Evolutionary conservation across 2,797 vertebrate species (phyloP).

Genomic region (Crenuchus spilurus): DNA sequence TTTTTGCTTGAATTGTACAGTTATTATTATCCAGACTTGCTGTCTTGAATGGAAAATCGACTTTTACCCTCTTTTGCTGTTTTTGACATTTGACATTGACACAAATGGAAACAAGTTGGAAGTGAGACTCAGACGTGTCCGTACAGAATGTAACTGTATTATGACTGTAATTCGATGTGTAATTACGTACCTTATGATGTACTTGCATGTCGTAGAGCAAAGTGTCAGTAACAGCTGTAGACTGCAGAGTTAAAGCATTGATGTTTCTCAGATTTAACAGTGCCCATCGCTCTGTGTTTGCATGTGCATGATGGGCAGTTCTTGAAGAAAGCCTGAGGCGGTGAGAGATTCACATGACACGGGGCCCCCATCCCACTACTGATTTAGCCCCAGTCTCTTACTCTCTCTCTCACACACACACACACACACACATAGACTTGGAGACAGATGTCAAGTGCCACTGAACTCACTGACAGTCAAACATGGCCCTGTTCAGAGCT

Average conservation of each 20-base stretch:
- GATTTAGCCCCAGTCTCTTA: slow-evolving; percentile 43
- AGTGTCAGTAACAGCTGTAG: background rate
- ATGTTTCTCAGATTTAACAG: slow-evolving; percentile 22
- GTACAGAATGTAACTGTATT: background rate
- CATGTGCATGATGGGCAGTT: slow-evolving; percentile 52
- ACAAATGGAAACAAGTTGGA: too few species aligned
- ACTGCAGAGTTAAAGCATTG: slow-evolving; percentile 2
- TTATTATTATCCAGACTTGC: too few species aligned
- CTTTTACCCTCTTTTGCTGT: too few species aligned
- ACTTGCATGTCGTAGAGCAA: background rate
- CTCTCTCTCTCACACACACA: background rate
- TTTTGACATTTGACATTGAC: background rate
- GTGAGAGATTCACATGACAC: slow-evolving; percentile 49
- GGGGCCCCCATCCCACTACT: slow-evolving; percentile 41
- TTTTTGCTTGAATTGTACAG: too few species aligned
- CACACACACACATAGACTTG: slow-evolving; percentile 20
- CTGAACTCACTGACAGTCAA: slow-evolving; percentile 49
- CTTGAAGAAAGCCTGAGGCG: slow-evolving; percentile 49
- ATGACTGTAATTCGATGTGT: background rate
- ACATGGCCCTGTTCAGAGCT: slow-evolving; percentile 39
- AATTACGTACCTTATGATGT: background rate
- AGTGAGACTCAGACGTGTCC: too few species aligned
- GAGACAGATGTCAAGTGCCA: slow-evolving; percentile 56
- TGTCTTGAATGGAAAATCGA: too few species aligned
- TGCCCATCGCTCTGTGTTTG: slow-evolving; percentile 46